A percentile compares a stretch with the other conserved stretches of the same genome.
phyloP scores from a whole-genome alignment of 2,888 invertebrate genomes.

The Mesopsocus fuscifrons region DNA sequence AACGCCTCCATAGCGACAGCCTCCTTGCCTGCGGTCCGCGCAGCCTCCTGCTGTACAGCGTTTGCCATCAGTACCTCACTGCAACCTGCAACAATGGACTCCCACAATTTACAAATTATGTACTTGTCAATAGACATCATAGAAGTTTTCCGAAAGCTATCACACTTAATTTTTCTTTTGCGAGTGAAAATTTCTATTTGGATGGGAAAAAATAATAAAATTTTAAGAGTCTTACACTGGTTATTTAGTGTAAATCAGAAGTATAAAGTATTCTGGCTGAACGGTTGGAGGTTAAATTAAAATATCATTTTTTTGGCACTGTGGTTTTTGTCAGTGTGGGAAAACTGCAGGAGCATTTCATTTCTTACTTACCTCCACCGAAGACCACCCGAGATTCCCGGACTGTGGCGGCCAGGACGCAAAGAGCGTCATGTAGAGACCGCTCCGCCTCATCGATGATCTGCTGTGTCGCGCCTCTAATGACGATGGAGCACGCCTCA shows the following conservation, averaged over 20 bases:
- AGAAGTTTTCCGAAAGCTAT: slow-evolving; percentile 9
- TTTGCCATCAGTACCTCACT: slow-evolving; percentile 96
- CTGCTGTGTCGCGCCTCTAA: slow-evolving; percentile 96
- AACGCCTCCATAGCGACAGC: slow-evolving; percentile 93
- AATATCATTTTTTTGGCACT: too few relatives aligned
- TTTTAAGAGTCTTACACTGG: too few relatives aligned
- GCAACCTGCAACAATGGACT: slow-evolving; percentile 38
- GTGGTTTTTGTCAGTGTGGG: too few relatives aligned
- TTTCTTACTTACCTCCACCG: slow-evolving; percentile 66
- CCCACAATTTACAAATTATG: too few relatives aligned
- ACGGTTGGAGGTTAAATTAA: too few relatives aligned
- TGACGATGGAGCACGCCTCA: slow-evolving; percentile 91
- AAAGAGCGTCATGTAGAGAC: slow-evolving; percentile 94
- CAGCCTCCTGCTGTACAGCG: slow-evolving; percentile 66
- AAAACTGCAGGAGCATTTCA: too few relatives aligned
- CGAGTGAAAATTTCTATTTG: slow-evolving; percentile 8
- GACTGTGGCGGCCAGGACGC: slow-evolving; percentile 89
- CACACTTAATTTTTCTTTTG: slow-evolving; percentile 11
- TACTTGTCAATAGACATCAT: too few relatives aligned
- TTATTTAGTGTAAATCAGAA: too few relatives aligned
- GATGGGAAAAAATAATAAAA: slow-evolving; percentile 6
- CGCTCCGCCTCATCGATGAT: slow-evolving; percentile 97
- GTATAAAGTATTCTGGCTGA: too few relatives aligned
- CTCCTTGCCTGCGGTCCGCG: slow-evolving; percentile 88
- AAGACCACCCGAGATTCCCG: slow-evolving; percentile 79